phyloP scores from a whole-genome alignment of 64 coral and sea anemone species.

The Dendronephthya gigantea region DNA sequence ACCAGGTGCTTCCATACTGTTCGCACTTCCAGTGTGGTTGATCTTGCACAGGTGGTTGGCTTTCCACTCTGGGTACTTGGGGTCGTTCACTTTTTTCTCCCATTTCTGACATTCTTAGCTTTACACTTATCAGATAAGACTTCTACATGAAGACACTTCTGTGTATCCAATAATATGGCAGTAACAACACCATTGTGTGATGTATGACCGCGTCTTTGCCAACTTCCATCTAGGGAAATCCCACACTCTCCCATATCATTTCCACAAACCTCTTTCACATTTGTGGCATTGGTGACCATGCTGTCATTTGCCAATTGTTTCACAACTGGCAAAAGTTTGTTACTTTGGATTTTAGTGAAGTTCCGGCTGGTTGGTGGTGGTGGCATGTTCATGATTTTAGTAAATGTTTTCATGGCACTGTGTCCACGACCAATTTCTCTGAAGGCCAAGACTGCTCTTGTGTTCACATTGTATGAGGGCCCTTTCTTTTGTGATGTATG shows the following conservation, averaged over 20 bases:
- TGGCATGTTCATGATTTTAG: background rate
- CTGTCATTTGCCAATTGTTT: background rate
- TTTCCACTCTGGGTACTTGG: background rate
- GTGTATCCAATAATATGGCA: background rate
- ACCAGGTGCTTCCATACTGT: background rate
- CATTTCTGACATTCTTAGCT: background rate
- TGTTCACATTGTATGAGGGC: background rate
- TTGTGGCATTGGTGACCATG: background rate
- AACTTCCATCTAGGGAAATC: background rate
- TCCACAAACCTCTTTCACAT: background rate
- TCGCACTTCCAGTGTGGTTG: no score
- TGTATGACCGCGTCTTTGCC: background rate
- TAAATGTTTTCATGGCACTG: background rate
- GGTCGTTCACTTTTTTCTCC: background rate
- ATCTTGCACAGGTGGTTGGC: background rate
- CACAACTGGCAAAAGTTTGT: background rate
- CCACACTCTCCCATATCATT: background rate
- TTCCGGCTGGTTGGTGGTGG: background rate
- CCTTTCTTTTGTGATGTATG: slow-evolving; percentile 8
- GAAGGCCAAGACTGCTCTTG: background rate
- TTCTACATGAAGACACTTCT: background rate
- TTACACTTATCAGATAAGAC: background rate
- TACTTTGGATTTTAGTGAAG: background rate
- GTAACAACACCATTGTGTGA: background rate
- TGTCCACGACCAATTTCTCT: background rate